Evolutionary conservation across 2,113 vertebrate genomes (phyloP), one percentile per base, ranked within the genome.

Genomic region (Antechinus flavipes): DNA sequence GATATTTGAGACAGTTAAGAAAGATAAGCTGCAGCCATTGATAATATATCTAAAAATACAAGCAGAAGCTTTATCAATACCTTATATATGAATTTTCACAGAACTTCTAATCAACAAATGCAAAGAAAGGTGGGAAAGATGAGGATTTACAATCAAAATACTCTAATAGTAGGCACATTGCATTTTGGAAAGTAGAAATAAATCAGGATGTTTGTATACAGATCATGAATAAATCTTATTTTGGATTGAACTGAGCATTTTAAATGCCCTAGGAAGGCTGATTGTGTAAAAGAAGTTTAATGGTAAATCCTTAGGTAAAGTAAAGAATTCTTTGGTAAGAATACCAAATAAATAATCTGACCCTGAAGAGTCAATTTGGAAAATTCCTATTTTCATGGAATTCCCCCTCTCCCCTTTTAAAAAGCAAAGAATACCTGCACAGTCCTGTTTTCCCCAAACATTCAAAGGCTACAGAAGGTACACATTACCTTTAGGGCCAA

Each of bases 1-100:
- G 4, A 25, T 95, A 56, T 92, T 94, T 96, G 54, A 97, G 68
- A 94, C 46, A 89, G 68, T 50, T 91, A 53, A 68, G 96, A 97
- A 95, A 46, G 92, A 90, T 54, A 93, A 91, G 94, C 92, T 54
- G 54, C 25, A 89, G 49, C 54, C 93, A 53, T 95, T 52, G 93
- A 30, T 92, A 49, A 92, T 76, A 91, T 95, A 89, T 47, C 7
- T 27, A 35, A 49, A 94, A 42, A 56, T 94, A 58, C 47, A 95
- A 55, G 96, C 91, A 95, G 27, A 47, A 93, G 89, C 23, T 95
- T 91, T 35, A 90, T 50, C 76, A 89, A 16, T 84, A 84, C 61
- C 61, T 68, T 4, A 68, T 68, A 68, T 68, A 68, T 68, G 30
- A n/a, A 42, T 84, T 84, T 35, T 84, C 35, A 84, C 22, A 84